Conservation (phyloP, 1,140 invertebrate genomes). For the Diorhabda sublineata region DNA sequence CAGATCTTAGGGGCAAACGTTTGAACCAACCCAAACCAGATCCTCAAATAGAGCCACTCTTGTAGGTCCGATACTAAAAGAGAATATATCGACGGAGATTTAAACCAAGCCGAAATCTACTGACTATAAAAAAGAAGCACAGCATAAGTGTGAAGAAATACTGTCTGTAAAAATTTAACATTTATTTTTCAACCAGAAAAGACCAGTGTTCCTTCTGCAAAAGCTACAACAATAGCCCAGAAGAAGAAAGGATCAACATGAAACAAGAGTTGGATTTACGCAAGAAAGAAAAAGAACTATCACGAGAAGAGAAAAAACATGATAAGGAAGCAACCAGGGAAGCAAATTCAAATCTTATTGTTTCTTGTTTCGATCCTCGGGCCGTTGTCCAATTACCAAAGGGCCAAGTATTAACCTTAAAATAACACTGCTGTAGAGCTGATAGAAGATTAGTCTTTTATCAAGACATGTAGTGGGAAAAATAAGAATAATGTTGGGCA, state of each 20-base stretch:
- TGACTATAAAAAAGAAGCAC: neutral
- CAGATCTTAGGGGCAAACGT: constrained; percentile 61
- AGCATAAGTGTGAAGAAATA: neutral
- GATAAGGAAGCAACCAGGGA: neutral
- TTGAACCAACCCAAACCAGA: constrained; percentile 56
- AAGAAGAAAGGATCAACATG: neutral
- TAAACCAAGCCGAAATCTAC: neutral
- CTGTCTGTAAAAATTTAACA: neutral
- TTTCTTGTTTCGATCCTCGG: neutral
- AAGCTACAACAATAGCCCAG: neutral
- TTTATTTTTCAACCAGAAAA: neutral
- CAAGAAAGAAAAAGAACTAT: neutral
- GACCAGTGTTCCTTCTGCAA: neutral
- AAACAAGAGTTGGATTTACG: neutral
- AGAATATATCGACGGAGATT: neutral
- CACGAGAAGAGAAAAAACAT: neutral
- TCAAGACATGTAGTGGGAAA: neutral
- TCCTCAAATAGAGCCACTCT: neutral
- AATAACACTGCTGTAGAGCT: neutral
- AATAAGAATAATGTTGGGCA: neutral
- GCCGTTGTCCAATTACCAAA: neutral
- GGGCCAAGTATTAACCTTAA: neutral
- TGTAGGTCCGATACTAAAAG: neutral
- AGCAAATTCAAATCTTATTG: neutral
- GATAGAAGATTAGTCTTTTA: neutral